Percentiles rank a stretch among this genome's conserved stretches.
These are phyloP conservation scores for Monoplex corrugatus DNA, from an alignment of 2,888 invertebrate species.

Conservation along the genomic window DNA sequence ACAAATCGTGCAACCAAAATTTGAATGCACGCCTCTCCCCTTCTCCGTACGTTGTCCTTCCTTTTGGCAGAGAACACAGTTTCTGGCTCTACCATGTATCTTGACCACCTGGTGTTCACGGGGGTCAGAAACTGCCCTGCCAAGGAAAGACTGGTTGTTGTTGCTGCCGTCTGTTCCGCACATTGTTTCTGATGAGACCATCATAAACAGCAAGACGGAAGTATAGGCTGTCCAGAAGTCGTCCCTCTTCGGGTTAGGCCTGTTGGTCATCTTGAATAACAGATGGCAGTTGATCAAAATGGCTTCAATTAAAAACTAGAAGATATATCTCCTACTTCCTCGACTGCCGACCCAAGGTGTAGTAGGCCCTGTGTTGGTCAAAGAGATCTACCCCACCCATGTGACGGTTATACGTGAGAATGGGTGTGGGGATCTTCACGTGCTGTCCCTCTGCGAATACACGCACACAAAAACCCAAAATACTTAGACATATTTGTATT, in stretches of 20 bases:
- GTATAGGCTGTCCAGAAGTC: no score
- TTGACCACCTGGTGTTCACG: conserved; percentile 15
- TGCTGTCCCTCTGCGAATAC: not conserved
- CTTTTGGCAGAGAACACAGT: conserved; percentile 32
- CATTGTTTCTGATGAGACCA: no score
- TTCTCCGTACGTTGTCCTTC: no score
- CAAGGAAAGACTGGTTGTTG: not conserved
- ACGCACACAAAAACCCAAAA: not conserved
- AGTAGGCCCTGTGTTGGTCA: not conserved
- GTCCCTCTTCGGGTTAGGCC: no score
- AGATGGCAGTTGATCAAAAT: no score
- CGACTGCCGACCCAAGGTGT: not conserved
- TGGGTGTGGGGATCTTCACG: not conserved
- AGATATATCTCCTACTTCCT: not conserved
- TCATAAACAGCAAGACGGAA: no score
- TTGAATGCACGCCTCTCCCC: conserved; percentile 30
- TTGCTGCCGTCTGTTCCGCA: not conserved
- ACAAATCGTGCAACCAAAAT: conserved; percentile 41
- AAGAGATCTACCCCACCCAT: conserved; percentile 4
- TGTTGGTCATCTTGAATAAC: no score
- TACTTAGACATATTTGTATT: no score
- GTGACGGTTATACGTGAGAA: not conserved
- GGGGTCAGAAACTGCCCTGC: not conserved
- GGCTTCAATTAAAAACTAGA: not conserved
- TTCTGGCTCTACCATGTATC: not conserved